phyloP scores from a whole-genome alignment of 2,113 vertebrate species.

The Boulengeromyrus knoepffleri region DNA sequence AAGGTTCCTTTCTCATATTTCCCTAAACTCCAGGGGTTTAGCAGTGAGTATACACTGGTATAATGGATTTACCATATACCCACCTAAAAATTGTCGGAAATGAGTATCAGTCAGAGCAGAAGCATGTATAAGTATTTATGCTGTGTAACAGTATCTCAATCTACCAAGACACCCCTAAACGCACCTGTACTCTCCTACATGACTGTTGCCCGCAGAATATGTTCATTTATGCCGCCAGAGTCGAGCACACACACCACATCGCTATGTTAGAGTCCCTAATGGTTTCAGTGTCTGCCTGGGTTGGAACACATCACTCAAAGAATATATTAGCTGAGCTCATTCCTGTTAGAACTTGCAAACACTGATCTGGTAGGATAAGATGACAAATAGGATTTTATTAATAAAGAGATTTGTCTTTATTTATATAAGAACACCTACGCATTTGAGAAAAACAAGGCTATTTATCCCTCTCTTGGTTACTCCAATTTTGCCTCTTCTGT shows the following conservation, averaged over 20 bases:
- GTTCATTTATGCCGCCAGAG: background rate
- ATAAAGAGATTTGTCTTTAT: background rate
- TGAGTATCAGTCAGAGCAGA: background rate
- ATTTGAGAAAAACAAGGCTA: background rate
- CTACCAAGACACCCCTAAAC: background rate
- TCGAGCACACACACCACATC: background rate
- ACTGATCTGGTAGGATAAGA: background rate
- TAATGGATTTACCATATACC: background rate
- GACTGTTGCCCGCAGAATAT: conserved; percentile 4
- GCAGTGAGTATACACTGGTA: background rate
- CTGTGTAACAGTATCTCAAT: background rate
- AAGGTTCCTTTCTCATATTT: conserved; percentile 16
- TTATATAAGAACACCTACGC: background rate
- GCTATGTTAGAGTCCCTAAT: background rate
- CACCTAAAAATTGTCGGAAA: background rate
- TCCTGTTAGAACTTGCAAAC: background rate
- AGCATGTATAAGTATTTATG: background rate
- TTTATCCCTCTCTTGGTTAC: background rate
- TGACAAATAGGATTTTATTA: background rate
- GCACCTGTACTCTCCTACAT: conserved; percentile 5
- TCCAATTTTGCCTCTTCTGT: background rate
- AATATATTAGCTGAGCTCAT: background rate
- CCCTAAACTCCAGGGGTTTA: conserved; percentile 8
- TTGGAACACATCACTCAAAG: background rate
- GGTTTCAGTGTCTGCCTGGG: background rate